A percentile compares a stretch with the other conserved stretches of the same genome.
These are phyloP conservation scores for Zalophus californianus DNA, from an alignment of 2,797 vertebrate species.

Conservation along the genomic window DNA sequence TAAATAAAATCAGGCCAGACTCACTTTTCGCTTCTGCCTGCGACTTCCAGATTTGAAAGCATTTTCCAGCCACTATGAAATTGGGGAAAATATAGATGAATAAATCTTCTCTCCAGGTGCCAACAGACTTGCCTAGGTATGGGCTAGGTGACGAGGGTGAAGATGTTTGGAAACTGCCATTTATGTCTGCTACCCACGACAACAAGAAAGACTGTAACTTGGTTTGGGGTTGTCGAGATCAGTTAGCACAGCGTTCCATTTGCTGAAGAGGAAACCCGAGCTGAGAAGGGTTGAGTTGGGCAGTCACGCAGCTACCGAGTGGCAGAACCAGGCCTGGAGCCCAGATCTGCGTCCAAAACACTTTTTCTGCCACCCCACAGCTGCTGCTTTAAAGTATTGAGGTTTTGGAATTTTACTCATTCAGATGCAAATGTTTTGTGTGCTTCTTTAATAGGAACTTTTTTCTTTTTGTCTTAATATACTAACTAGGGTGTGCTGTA, in stretches of 20 bases:
- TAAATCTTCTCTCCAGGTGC: background rate
- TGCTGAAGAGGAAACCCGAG: conserved; percentile 13
- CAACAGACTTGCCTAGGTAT: background rate
- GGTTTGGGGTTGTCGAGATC: background rate
- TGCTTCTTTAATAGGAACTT: background rate
- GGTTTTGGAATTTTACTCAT: background rate
- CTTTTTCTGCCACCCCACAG: conserved; percentile 22
- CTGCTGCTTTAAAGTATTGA: conserved; percentile 25
- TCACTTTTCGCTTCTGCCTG: background rate
- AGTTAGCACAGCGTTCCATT: background rate
- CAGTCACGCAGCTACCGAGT: background rate
- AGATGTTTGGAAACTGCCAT: background rate
- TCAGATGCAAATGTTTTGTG: conserved; percentile 71
- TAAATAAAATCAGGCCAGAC: background rate
- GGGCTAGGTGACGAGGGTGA: background rate
- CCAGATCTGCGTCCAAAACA: conserved; percentile 30
- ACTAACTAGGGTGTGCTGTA: background rate
- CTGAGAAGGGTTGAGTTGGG: background rate
- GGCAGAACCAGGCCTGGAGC: conserved; percentile 16
- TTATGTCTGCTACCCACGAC: background rate
- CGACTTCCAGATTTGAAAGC: background rate
- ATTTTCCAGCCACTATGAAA: background rate
- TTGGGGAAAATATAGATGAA: accelerated
- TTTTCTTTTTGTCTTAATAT: conserved; percentile 45
- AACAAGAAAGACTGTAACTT: background rate